phyloP scores from a whole-genome alignment of 2,888 invertebrate species.

The Pseudococcus longispinus region DNA sequence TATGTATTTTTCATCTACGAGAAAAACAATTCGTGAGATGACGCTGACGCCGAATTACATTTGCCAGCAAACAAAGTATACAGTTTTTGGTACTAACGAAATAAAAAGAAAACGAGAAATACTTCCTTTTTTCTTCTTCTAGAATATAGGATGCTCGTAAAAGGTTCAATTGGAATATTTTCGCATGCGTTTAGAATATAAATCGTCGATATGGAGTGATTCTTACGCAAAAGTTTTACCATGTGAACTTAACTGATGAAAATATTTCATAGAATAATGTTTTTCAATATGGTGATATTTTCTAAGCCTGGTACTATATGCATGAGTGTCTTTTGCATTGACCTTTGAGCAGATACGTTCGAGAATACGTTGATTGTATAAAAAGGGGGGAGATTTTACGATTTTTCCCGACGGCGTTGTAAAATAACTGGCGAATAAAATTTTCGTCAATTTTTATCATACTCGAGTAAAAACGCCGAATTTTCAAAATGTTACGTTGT shows the following conservation, averaged over 20 bases:
- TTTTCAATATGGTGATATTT: not conserved
- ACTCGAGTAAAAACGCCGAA: too few relatives aligned
- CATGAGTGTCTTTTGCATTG: too few relatives aligned
- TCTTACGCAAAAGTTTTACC: not conserved
- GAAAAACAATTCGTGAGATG: slow-evolving; percentile 47
- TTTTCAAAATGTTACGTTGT: too few relatives aligned
- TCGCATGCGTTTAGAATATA: not conserved
- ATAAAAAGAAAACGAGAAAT: slow-evolving; percentile 35
- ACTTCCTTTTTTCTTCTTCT: slow-evolving; percentile 1
- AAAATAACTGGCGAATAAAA: too few relatives aligned
- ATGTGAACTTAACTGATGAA: not conserved
- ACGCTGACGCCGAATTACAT: slow-evolving; percentile 51
- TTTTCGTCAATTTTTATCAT: too few relatives aligned
- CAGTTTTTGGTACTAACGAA: slow-evolving; percentile 3
- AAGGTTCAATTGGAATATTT: slow-evolving; percentile 34
- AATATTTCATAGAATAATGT: not conserved
- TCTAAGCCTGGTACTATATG: not conserved
- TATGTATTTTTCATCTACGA: slow-evolving; percentile 40
- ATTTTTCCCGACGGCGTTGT: too few relatives aligned
- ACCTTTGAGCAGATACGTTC: too few relatives aligned
- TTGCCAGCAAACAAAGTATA: slow-evolving; percentile 35
- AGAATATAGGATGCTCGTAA: slow-evolving; percentile 38
- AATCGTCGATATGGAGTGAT: slow-evolving; percentile 1
- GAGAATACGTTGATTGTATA: too few relatives aligned
- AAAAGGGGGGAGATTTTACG: too few relatives aligned